phyloP scores from a whole-genome alignment of 2,888 invertebrate genomes.

The Auanema freiburgensis region DNA sequence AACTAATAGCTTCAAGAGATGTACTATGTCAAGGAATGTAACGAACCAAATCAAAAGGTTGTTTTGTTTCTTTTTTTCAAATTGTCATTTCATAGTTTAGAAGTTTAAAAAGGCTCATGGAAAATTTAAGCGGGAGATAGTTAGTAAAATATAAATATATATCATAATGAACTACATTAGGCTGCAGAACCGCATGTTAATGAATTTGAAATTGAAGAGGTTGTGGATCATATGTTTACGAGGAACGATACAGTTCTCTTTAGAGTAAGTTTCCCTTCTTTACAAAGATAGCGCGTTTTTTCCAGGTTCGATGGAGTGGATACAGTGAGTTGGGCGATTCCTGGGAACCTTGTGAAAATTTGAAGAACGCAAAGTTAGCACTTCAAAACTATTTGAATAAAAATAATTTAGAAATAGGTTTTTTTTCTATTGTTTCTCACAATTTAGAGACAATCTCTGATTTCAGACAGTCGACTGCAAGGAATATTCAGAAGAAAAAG shows the following conservation, averaged over 20 bases:
- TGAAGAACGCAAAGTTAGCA: conserved; percentile 15
- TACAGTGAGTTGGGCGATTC: conserved; percentile 41
- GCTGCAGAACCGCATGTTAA: neutral
- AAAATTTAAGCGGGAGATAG: too few relatives aligned
- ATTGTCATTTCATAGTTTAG: too few relatives aligned
- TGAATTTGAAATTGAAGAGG: conserved; percentile 2
- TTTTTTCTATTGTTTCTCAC: too few relatives aligned
- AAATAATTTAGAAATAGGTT: neutral
- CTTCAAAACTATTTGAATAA: conserved; percentile 12
- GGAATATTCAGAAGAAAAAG: neutral
- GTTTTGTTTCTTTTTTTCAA: too few relatives aligned
- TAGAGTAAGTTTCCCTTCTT: too few relatives aligned
- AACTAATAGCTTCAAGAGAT: too few relatives aligned
- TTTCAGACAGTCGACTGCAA: neutral
- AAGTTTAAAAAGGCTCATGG: too few relatives aligned
- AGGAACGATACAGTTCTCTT: neutral
- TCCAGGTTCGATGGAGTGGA: conserved; percentile 46
- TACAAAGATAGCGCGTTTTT: neutral
- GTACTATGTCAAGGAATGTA: too few relatives aligned
- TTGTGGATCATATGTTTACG: conserved; percentile 1
- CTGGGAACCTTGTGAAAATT: conserved; percentile 48
- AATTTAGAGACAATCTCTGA: too few relatives aligned
- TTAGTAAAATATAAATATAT: too few relatives aligned
- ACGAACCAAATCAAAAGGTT: too few relatives aligned
- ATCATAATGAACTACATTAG: too few relatives aligned